phyloP scores from a whole-genome alignment of 2,797 vertebrate genomes.

The Aulostomus chinensis region DNA sequence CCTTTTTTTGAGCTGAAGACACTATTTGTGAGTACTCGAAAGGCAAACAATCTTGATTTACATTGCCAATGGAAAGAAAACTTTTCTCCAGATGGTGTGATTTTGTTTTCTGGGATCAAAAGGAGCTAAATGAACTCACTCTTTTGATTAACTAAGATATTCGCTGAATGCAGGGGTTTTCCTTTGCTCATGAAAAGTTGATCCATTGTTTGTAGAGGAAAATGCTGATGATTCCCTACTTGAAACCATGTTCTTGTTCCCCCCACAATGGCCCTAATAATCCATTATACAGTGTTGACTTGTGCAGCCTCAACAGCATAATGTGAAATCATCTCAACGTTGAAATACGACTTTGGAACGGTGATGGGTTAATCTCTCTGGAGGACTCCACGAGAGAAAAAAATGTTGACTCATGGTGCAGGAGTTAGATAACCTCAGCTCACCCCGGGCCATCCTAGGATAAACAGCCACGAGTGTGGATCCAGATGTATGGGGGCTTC shows the following conservation, averaged over 20 bases:
- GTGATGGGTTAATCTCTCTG: conserved; percentile 34
- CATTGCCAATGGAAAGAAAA: no score
- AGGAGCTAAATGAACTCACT: no score
- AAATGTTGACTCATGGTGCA: conserved; percentile 33
- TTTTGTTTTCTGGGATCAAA: no score
- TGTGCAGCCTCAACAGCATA: conserved; percentile 4
- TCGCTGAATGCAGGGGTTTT: no score
- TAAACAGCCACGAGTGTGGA: conserved; percentile 61
- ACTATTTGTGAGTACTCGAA: no score
- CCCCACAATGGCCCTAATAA: neutral
- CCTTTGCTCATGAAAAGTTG: no score
- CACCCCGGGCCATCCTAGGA: conserved; percentile 59
- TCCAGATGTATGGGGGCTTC: conserved; percentile 57
- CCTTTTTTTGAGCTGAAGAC: no score
- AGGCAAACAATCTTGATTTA: no score
- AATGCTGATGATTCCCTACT: neutral
- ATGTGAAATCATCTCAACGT: conserved; percentile 6
- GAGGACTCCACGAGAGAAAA: conserved; percentile 20
- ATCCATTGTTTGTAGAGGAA: no score
- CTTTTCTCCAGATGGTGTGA: no score
- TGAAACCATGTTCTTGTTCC: neutral
- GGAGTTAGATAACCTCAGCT: conserved; percentile 67
- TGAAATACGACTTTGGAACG: conserved; percentile 30
- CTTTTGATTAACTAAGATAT: no score
- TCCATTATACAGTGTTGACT: neutral